phyloP scores from a whole-genome alignment of 2,888 invertebrate genomes.

The Limnephilus marmoratus region DNA sequence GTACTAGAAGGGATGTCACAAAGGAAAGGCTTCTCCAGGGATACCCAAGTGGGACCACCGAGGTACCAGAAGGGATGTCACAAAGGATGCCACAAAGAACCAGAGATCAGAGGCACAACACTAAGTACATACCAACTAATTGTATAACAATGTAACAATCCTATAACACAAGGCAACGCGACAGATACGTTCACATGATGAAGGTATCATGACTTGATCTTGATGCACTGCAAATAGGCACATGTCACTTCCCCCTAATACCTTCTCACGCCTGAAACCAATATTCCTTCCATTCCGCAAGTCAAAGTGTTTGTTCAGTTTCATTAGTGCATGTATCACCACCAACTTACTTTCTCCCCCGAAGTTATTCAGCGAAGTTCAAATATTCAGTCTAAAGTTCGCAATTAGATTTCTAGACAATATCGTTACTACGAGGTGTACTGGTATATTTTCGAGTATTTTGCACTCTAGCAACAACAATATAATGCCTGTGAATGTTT shows the following conservation, averaged over 20 bases:
- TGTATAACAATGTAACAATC: not conserved
- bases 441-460: not conserved
- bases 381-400: not conserved
- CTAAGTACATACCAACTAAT: too few relatives aligned
- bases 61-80: too few relatives aligned
- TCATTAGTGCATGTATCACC: not conserved
- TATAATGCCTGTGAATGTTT: not conserved
- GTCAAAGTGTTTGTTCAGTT: not conserved
- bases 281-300: not conserved
- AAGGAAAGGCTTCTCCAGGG: too few relatives aligned
- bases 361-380: not conserved
- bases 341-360: not conserved
- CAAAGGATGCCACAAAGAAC: not conserved
- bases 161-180: not conserved
- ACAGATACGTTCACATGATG: too few relatives aligned
- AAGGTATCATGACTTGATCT: too few relatives aligned
- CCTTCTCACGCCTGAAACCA: not conserved
- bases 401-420: not conserved
- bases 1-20: too few relatives aligned
- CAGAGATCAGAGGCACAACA: too few relatives aligned
- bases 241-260: not conserved
- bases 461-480: not conserved
- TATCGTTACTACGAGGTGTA: not conserved
- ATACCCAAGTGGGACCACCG: too few relatives aligned
- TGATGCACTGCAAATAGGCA: not conserved